These are phyloP conservation scores for Prosopocoilus inquinatus DNA, from an alignment of 2,888 invertebrate species.

Conservation along the genomic window DNA sequence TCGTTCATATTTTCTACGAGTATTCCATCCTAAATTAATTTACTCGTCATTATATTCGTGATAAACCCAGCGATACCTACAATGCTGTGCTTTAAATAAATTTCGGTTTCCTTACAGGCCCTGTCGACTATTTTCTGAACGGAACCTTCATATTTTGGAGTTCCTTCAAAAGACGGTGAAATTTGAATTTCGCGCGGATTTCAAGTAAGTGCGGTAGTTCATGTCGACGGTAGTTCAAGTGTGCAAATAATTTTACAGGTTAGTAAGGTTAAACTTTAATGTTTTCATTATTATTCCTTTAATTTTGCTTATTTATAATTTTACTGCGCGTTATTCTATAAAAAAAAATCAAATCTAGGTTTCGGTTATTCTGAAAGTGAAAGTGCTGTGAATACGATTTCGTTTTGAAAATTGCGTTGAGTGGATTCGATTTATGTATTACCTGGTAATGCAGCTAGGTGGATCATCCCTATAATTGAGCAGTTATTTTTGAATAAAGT, in stretches of 20 bases:
- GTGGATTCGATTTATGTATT: slow-evolving; percentile 16
- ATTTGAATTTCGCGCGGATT: neutral
- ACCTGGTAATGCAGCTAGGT: slow-evolving; percentile 69
- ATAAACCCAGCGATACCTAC: slow-evolving; percentile 17
- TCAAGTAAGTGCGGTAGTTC: neutral
- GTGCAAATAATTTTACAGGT: neutral
- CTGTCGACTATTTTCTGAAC: slow-evolving; percentile 57
- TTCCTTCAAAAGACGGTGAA: slow-evolving; percentile 50
- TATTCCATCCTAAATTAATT: slow-evolving; percentile 61
- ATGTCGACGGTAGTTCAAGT: neutral
- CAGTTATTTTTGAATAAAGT: slow-evolving; percentile 51
- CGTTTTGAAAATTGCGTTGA: too few species aligned
- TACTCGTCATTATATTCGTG: neutral
- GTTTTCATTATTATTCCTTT: too few species aligned
- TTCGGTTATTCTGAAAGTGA: too few species aligned
- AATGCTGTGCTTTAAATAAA: slow-evolving; percentile 52
- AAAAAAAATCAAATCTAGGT: too few species aligned
- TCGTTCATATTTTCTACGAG: slow-evolving; percentile 81
- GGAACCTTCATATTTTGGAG: slow-evolving; percentile 58
- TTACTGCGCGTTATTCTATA: too few species aligned
- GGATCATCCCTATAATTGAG: slow-evolving; percentile 70
- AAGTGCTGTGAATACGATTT: too few species aligned
- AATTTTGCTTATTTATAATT: too few species aligned
- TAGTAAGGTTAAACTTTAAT: neutral
- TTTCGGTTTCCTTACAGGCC: slow-evolving; percentile 60